These are phyloP conservation scores for Papilio aristodemus DNA, from an alignment of 1,140 invertebrate species.

Conservation along the genomic window DNA sequence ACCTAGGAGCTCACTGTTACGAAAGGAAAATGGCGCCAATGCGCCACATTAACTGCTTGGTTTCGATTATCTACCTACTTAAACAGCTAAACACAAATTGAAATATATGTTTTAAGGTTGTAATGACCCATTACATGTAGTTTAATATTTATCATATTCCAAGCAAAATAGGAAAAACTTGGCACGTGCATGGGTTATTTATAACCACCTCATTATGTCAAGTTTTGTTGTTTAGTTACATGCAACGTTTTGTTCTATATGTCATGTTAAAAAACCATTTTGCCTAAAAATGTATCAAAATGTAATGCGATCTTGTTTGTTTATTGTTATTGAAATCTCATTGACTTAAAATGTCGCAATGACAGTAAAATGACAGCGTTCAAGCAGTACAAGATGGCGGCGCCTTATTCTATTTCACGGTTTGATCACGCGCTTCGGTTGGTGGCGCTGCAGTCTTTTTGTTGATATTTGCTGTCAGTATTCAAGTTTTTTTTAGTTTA, in stretches of 20 bases:
- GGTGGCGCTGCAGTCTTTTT: constrained; percentile 57
- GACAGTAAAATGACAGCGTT: constrained; percentile 74
- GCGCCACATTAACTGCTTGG: constrained; percentile 51
- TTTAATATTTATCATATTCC: neutral
- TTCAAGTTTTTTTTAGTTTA: neutral
- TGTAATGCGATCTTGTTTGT: constrained; percentile 43
- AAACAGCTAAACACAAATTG: constrained; percentile 25
- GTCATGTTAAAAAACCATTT: neutral
- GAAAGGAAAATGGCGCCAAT: constrained; percentile 81
- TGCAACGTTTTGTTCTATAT: neutral
- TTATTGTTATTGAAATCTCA: constrained; percentile 67
- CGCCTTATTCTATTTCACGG: constrained; percentile 36
- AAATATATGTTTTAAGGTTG: neutral
- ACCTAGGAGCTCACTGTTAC: constrained; percentile 55
- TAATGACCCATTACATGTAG: neutral
- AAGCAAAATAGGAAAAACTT: constrained; percentile 38
- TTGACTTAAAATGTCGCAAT: constrained; percentile 71
- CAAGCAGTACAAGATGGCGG: constrained; percentile 68
- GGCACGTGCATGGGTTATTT: constrained; percentile 73
- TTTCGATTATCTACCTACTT: constrained; percentile 45
- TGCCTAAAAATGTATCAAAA: constrained; percentile 13
- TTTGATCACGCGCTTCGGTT: constrained; percentile 61
- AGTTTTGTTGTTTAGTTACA: neutral
- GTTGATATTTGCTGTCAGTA: constrained; percentile 48
- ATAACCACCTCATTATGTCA: constrained; percentile 49